These are phyloP conservation scores for Jordanella pulchra DNA, from an alignment of 2,797 vertebrate genomes.

Conservation along the genomic window DNA sequence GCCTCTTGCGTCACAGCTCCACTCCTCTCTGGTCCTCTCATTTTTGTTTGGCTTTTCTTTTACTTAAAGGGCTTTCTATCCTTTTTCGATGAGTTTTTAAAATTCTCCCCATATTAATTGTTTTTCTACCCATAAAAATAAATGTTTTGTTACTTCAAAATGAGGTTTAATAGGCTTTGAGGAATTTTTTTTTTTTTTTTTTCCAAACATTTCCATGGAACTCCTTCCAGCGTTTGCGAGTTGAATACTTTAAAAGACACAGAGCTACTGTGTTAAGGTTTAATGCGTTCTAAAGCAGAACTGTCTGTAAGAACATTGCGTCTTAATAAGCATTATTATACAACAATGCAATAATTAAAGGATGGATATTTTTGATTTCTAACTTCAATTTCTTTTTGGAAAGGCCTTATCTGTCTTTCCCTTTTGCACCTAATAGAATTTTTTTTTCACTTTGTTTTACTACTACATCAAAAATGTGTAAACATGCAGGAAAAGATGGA, in stretches of 20 bases:
- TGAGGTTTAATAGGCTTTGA: slow-evolving; percentile 1
- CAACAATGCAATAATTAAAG: neutral
- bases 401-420: neutral
- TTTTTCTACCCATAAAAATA: neutral
- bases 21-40: slow-evolving; percentile 10
- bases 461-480: neutral
- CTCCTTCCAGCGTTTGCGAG: neutral
- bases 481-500: neutral
- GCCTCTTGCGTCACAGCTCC: slow-evolving; percentile 40
- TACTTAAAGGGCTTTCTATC: slow-evolving; percentile 11
- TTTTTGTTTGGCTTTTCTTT: slow-evolving; percentile 8
- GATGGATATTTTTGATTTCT: neutral
- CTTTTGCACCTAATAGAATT: neutral
- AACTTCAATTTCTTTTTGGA: neutral
- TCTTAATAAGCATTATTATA: neutral
- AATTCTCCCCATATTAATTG: neutral
- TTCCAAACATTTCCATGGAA: neutral
- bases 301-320: neutral
- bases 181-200: neutral
- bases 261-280: neutral
- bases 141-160: slow-evolving; percentile 1
- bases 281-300: neutral
- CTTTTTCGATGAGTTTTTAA: neutral
- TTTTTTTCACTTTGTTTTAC: neutral
- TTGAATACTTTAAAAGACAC: slow-evolving; percentile 4